Percentiles rank a stretch among this genome's conserved stretches.
These are phyloP conservation scores for Magallana angulata DNA, from an alignment of 1,140 invertebrate species.

Conservation along the genomic window DNA sequence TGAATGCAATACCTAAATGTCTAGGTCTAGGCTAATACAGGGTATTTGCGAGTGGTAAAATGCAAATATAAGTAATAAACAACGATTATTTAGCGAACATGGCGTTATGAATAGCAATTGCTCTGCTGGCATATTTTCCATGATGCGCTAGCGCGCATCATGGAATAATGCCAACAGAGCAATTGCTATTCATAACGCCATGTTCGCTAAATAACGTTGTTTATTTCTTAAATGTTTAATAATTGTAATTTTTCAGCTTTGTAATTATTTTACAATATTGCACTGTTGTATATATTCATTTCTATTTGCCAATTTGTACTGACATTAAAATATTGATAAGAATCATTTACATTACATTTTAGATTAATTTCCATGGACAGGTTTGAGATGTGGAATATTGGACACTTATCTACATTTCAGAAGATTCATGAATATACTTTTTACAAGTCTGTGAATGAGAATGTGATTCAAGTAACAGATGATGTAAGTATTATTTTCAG, in stretches of 20 bases:
- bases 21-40: no score
- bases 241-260: neutral
- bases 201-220: no score
- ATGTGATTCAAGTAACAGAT: neutral
- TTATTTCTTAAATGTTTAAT: neutral
- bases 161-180: no score
- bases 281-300: neutral
- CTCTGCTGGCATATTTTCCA: no score
- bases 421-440: neutral
- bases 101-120: no score
- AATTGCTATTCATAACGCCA: no score
- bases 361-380: neutral
- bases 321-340: neutral
- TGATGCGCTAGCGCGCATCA: no score
- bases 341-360: constrained; percentile 3
- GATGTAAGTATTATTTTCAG: neutral
- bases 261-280: neutral
- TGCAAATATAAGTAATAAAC: no score
- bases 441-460: neutral
- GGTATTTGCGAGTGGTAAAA: no score
- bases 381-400: neutral
- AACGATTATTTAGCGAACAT: no score
- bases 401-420: neutral
- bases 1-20: no score
- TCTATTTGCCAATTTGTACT: neutral